phyloP scores from a whole-genome alignment of 53 echinoderm and acorn worm species.

The Patiria pectinifera region DNA sequence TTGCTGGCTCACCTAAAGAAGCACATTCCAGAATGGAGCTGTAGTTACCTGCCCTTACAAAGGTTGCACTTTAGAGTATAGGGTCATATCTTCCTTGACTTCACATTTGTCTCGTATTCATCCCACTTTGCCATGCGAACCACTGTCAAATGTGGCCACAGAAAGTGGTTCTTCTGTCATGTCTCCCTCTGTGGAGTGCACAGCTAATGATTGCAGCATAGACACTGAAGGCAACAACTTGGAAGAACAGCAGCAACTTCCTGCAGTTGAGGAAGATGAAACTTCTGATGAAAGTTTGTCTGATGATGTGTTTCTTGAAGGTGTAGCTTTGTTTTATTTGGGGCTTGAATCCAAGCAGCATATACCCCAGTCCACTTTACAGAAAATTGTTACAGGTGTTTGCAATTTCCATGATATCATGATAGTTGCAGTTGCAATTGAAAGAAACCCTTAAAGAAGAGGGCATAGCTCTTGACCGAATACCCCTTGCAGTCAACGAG shows the following conservation, averaged over 20 bases:
- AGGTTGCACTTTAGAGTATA: slow-evolving; percentile 25
- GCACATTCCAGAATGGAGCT: slow-evolving; percentile 32
- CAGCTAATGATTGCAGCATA: too few species aligned
- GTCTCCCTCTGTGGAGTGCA: too few species aligned
- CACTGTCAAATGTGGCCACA: too few species aligned
- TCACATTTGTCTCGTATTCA: slow-evolving; percentile 53
- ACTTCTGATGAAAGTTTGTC: slow-evolving; percentile 13
- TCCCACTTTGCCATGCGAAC: slow-evolving; percentile 1
- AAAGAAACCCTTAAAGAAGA: slow-evolving; percentile 7
- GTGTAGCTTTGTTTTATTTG: too few species aligned
- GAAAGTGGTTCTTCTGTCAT: too few species aligned
- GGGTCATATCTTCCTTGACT: slow-evolving; percentile 40
- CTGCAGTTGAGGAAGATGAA: slow-evolving; percentile 34
- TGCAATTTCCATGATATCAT: slow-evolving; percentile 33
- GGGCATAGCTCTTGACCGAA: slow-evolving; percentile 7
- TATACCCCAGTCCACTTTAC: slow-evolving; percentile 32
- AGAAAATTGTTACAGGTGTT: slow-evolving; percentile 36
- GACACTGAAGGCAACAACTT: neutral
- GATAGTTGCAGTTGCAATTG: slow-evolving; percentile 33
- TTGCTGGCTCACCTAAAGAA: slow-evolving; percentile 41
- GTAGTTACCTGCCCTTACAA: slow-evolving; percentile 37
- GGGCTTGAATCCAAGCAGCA: neutral
- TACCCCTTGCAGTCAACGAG: slow-evolving; percentile 11
- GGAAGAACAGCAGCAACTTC: slow-evolving; percentile 18
- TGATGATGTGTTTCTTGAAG: too few species aligned